Evolutionary conservation across 1,140 invertebrate species (phyloP).

Genomic region (Drosophila nebulosa): DNA sequence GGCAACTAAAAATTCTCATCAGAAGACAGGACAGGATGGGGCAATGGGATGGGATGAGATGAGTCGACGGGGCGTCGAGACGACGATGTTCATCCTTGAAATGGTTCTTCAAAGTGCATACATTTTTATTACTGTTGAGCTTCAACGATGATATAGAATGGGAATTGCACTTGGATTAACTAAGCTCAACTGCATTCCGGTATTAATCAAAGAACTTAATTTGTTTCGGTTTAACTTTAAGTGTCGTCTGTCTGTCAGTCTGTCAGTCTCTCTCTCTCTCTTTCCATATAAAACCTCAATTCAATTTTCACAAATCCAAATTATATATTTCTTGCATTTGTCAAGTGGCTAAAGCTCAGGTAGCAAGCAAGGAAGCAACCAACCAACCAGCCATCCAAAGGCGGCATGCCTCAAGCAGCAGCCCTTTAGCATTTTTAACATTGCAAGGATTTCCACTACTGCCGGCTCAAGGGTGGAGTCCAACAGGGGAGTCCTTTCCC

Average conservation of each 20-base stretch:
- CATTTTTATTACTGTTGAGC: no score
- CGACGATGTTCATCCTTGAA: neutral
- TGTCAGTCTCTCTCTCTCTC: no score
- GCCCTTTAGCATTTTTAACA: neutral
- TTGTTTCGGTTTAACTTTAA: neutral
- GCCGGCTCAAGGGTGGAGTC: neutral
- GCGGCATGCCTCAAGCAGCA: neutral
- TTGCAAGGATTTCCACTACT: neutral
- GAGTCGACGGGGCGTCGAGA: no score
- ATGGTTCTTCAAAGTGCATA: neutral
- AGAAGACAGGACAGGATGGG: conserved; percentile 43
- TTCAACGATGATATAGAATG: neutral
- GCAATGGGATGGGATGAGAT: neutral
- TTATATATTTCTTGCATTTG: neutral
- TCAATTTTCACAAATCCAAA: neutral
- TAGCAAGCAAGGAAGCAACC: neutral
- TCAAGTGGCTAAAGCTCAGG: conserved; percentile 11
- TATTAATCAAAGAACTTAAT: neutral
- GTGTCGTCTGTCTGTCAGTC: no score
- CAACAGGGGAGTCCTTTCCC: neutral
- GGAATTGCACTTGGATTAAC: neutral
- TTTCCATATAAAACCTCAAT: neutral
- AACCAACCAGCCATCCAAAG: neutral
- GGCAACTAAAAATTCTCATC: conserved; percentile 65
- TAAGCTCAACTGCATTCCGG: neutral